Base-by-base conservation (phyloP, 2,888 invertebrate species). In the Drosophila histrio region DNA sequence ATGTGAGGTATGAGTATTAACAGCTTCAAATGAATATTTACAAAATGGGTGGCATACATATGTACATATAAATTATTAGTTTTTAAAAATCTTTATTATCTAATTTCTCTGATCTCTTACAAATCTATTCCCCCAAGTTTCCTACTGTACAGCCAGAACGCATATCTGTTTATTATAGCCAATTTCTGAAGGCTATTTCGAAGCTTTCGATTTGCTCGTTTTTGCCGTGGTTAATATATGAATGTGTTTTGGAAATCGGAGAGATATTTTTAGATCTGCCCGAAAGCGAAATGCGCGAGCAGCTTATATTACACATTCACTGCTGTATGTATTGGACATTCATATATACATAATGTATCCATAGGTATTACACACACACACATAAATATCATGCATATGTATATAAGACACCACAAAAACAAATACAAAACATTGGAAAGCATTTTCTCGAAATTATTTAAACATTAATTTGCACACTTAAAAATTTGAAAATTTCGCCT, bases 241-340 rank as follows among this genome's bases (percentile, higher is more conserved):
- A 65, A 73, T 76, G 63, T 83, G 66, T 88, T 82, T 78, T 89
- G 89, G 87, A 87, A 82, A 69, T 81, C 72, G 59, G 52, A 65
- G 66, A 67, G 69, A 71, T 87, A 87, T 87, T 87, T 87, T 79
- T 87, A 89, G 87, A 69, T 70, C 61, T 58, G 66, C 69, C 62
- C 58, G 74, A 77, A 66, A 61, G 53, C 70, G 68, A 79, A 75
- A 74, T 89, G 88, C 87, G 90, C 90, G 89, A 90, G 88, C 90
- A 91, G 77, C 80, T 90, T 77, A 87, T 79, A 83, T 90, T 90
- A 88, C 90, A 82, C 41, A 50, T 41, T 44, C 26, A 39, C 44
- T 21, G 26, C 24, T 62, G 32, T 57, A 30, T 53, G 6, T 47
- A 32, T 8, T 32, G 30, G 39, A 60, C 39, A 56, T 46, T 15